Conservation (phyloP, 2,113 vertebrate species). For the Scalopus aquaticus region DNA sequence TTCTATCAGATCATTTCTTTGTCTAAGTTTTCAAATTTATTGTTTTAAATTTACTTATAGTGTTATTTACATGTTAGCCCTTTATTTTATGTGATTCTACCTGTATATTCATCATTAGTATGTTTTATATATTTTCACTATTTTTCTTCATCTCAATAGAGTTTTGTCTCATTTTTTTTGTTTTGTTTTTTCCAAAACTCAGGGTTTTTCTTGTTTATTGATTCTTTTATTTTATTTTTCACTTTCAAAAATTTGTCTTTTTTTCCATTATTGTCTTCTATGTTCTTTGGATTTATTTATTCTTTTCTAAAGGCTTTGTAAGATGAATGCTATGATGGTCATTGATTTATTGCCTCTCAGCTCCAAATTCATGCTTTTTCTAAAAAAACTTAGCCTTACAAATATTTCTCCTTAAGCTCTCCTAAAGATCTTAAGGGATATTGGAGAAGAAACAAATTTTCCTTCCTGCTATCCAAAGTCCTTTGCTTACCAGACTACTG, state of each 20-base stretch:
- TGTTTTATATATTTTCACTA: neutral
- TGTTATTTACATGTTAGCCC: neutral
- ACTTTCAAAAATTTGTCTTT: conserved; percentile 23
- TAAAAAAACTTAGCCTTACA: neutral
- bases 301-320: neutral
- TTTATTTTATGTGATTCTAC: neutral
- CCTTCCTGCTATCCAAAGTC: neutral
- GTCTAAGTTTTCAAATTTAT: neutral
- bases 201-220: neutral
- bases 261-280: conserved; percentile 14
- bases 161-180: neutral
- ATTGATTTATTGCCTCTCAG: conserved; percentile 16
- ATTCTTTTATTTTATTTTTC: conserved; percentile 6
- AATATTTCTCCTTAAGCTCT: conserved; percentile 15
- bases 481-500: neutral
- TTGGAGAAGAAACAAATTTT: neutral
- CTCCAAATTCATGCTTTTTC: neutral
- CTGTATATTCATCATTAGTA: neutral
- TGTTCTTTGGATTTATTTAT: neutral
- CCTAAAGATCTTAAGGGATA: neutral
- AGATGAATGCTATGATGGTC: neutral
- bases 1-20: neutral
- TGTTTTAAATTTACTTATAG: conserved; percentile 4
- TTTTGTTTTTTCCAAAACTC: neutral
- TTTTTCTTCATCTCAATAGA: neutral